Percentiles rank a stretch among this genome's conserved stretches.
phyloP scores from a whole-genome alignment of 35 echinoderm and acorn worm genomes.

The Antedon bifida region DNA sequence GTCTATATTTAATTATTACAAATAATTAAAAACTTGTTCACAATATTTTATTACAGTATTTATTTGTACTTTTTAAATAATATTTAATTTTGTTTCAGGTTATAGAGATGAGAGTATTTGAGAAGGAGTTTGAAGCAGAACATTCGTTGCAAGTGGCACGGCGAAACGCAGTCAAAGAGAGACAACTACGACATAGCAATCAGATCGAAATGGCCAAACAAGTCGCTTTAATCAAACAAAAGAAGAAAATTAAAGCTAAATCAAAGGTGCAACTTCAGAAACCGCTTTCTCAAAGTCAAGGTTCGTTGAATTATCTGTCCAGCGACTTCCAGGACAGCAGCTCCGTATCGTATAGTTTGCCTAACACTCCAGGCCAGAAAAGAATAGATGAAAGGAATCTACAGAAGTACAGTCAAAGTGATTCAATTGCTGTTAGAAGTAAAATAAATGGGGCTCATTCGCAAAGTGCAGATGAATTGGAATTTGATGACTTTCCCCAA shows the following conservation, averaged over 20 bases:
- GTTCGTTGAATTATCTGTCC: not conserved
- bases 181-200: conserved; percentile 51
- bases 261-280: not conserved
- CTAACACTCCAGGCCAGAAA: not conserved
- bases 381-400: not conserved
- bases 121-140: conserved; percentile 76
- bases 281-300: not conserved
- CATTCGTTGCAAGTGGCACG: conserved; percentile 66
- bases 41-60: too few relatives aligned
- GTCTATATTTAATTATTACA: too few relatives aligned
- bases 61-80: too few relatives aligned
- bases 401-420: not conserved
- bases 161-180: conserved; percentile 39
- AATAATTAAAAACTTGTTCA: too few relatives aligned
- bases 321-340: not conserved
- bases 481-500: not conserved
- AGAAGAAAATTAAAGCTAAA: conserved; percentile 12
- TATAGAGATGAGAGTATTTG: conserved; percentile 73
- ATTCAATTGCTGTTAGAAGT: not conserved
- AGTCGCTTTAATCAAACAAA: conserved; percentile 14
- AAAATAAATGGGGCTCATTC: not conserved
- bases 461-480: not conserved
- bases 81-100: conserved; percentile 30
- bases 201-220: conserved; percentile 49
- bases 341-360: not conserved